A percentile compares a stretch with the other conserved stretches of the same genome.
Evolutionary conservation across 2,113 vertebrate genomes (phyloP).

Genomic region (Callaeas wilsoni): DNA sequence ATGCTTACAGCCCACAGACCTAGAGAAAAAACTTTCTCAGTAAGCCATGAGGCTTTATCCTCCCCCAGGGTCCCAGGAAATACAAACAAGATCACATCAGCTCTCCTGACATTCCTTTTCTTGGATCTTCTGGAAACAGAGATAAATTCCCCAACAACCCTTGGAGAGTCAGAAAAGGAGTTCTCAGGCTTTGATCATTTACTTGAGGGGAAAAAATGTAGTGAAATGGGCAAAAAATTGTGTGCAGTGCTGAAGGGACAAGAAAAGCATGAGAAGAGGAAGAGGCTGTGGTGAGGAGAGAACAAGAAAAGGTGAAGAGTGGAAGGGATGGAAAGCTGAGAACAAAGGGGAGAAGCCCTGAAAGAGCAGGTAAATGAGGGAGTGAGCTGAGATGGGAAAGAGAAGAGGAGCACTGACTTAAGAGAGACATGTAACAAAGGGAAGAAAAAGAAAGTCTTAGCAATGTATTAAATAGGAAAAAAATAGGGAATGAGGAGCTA

Average conservation of each 20-base stretch:
- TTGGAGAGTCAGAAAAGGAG: not conserved
- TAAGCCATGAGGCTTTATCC: not conserved
- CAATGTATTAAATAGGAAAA: conserved; percentile 13
- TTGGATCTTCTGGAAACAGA: not conserved
- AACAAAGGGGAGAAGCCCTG: conserved; percentile 25
- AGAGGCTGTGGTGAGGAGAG: not conserved
- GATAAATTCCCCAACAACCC: not conserved
- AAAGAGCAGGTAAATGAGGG: conserved; percentile 44
- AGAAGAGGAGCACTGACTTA: conserved; percentile 1
- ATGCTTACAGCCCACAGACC: not conserved
- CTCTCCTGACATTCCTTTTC: not conserved
- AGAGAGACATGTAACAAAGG: conserved; percentile 25
- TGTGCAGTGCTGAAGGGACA: not conserved
- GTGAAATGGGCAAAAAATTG: not conserved
- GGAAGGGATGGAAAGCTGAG: conserved; percentile 37
- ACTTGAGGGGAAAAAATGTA: not conserved
- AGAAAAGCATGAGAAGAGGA: not conserved
- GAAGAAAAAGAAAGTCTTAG: conserved; percentile 11
- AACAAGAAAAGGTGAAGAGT: conserved; percentile 43
- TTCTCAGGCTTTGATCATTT: not conserved
- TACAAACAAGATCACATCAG: not conserved
- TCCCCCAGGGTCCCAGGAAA: not conserved
- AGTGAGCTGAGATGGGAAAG: not conserved
- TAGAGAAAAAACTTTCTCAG: not conserved
- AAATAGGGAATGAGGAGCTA: not conserved